Base-by-base conservation (phyloP, 1,140 invertebrate species). In the Achroia grisella region DNA sequence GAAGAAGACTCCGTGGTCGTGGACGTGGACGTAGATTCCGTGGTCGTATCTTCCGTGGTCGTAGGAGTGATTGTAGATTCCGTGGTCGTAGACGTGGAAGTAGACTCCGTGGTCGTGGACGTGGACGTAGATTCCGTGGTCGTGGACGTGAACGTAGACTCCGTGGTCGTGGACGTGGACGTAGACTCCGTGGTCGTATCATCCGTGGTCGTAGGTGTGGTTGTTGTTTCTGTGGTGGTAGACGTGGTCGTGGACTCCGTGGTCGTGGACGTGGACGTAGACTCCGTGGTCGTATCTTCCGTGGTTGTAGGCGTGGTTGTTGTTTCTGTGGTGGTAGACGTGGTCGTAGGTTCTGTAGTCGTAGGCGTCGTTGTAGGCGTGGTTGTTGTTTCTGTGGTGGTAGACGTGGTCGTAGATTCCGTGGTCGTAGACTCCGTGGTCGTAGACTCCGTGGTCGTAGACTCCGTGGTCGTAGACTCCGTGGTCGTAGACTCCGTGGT, bases 371-470 rank as follows among this genome's bases (percentile, higher is more conserved):
- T 32, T 1, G 15, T 44, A 31, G 52, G 41, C 0, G 33, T 27
- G 8, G 39, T 43, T 3, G 43, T 11, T 8, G 23, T 36, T 13
- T 23, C 29, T 4, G 34, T 44, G 8, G 44, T 50, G 1, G 39
- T 10, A 9, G 30, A 10, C 8, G 17, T 11, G 1, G 33, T 44
- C 8, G 43, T 41, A 27, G 47, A 23, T 3, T 11, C 30, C 10
- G 34, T 41, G 8, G 35, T 44, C 12, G 41, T 40, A 15, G 31
- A 11, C 31, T n/a, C n/a, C n/a, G n/a, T n/a, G n/a, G n/a, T n/a
- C n/a, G n/a, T n/a, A n/a, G n/a, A n/a, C n/a, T n/a, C n/a, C n/a
- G n/a, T n/a, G n/a, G n/a, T n/a, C n/a, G n/a, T n/a, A n/a, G n/a
- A n/a, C n/a, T n/a, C n/a, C n/a, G n/a, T n/a, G n/a, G n/a, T n/a